Evolutionary conservation across 1,140 invertebrate genomes (phyloP).

Genomic region (Druon quercuslanigerum): DNA sequence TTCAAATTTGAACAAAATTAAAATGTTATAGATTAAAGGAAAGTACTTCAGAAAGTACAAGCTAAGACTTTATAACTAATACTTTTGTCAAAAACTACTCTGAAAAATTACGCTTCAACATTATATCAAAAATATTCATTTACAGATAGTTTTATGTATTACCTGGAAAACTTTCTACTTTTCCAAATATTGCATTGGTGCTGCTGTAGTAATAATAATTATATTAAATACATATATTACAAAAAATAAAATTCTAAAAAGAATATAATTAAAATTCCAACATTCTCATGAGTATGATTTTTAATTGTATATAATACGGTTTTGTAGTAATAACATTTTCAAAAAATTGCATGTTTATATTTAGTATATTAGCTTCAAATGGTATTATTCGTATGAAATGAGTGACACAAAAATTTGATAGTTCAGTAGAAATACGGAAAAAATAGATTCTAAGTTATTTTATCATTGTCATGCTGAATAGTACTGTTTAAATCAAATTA

Average conservation of each 20-base stretch:
- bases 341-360: neutral
- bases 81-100: too few species aligned
- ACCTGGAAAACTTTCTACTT: neutral
- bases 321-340: neutral
- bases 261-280: neutral
- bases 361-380: neutral
- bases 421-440: neutral
- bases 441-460: too few species aligned
- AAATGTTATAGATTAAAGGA: too few species aligned
- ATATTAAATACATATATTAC: neutral
- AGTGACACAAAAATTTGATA: neutral
- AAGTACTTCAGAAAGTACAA: too few species aligned
- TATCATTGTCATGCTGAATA: too few species aligned
- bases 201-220: neutral
- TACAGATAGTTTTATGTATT: neutral
- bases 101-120: neutral
- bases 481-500: too few species aligned
- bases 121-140: neutral
- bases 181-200: neutral
- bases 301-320: neutral
- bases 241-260: neutral
- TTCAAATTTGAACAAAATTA: too few species aligned
- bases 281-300: constrained; percentile 2
- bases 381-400: neutral
- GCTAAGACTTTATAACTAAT: too few species aligned